Evolutionary conservation across 1,140 invertebrate species (phyloP), one percentile per base, ranked within the genome.

Genomic region (Papilio dardanus): DNA sequence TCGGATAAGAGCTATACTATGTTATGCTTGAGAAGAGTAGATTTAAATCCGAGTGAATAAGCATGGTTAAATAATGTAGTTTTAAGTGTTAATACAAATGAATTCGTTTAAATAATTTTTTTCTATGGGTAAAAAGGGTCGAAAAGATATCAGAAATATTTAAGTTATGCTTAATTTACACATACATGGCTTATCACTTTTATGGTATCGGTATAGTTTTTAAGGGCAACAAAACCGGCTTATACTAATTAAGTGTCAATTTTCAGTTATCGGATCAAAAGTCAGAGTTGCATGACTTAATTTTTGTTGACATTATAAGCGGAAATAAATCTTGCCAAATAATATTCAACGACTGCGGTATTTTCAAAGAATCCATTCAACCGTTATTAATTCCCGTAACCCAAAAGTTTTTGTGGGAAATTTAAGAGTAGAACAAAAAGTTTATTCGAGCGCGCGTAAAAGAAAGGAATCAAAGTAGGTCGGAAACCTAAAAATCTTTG

Each of bases 331-430:
- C 24, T 28, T 12, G 10, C 24, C 7, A 8, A 54, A 19, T 24
- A 12, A 24, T 24, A 24, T 54, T 54, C 21, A 54, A 24, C 50
- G 14, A 62, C 24, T 62, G 12, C 24, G 24, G 24, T 28, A 28
- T 62, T 62, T 14, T 62, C 24, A 62, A 28, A 62, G 54, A 62
- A 62, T 28, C 24, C 54, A 62, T 62, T 62, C 54, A 62, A 62
- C 21, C 12, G 54, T 62, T 62, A 62, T 62, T 62, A 28, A 28
- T 62, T 62, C 24, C 54, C 54, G 54, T 62, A 62, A 62, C 54
- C 54, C 24, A 62, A 62, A 62, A 62, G 54, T 62, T 62, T 62
- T 62, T 28, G 54, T 62, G 21, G 54, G 54, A 62, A 62, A 62
- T 62, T 62, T 62, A 62, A 62, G 54, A 62, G 24, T 28, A 62